phyloP scores from a whole-genome alignment of 2,113 vertebrate genomes.

The Ciconia maguari region DNA sequence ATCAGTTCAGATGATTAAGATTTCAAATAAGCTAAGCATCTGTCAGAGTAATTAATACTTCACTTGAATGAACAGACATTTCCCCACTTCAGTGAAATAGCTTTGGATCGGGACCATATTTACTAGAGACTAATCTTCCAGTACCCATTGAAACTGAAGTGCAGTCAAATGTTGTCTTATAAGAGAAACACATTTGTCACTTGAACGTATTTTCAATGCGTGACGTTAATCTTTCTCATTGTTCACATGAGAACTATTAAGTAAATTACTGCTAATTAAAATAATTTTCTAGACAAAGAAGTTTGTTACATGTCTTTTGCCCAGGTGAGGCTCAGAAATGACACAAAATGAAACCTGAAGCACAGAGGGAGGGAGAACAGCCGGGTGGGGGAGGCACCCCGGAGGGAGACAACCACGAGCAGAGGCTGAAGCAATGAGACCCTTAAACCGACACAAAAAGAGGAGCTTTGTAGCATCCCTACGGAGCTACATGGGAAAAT shows the following conservation, averaged over 20 bases:
- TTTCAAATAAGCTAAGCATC: background rate
- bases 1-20: background rate
- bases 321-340: background rate
- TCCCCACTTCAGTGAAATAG: background rate
- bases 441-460: background rate
- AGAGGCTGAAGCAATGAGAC: background rate
- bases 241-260: background rate
- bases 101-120: background rate
- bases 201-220: background rate
- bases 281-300: constrained; percentile 9
- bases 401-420: background rate
- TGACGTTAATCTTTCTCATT: background rate
- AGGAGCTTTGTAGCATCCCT: background rate
- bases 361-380: background rate
- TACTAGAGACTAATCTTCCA: background rate
- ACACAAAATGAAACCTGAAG: background rate
- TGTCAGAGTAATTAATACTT: background rate
- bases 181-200: background rate
- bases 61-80: background rate
- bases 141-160: background rate
- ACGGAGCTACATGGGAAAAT: background rate
- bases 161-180: background rate
- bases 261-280: constrained; percentile 19
- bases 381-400: background rate
- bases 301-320: background rate